These are phyloP conservation scores for Anoplolepis gracilipes DNA, from an alignment of 1,140 invertebrate genomes.

Conservation along the genomic window DNA sequence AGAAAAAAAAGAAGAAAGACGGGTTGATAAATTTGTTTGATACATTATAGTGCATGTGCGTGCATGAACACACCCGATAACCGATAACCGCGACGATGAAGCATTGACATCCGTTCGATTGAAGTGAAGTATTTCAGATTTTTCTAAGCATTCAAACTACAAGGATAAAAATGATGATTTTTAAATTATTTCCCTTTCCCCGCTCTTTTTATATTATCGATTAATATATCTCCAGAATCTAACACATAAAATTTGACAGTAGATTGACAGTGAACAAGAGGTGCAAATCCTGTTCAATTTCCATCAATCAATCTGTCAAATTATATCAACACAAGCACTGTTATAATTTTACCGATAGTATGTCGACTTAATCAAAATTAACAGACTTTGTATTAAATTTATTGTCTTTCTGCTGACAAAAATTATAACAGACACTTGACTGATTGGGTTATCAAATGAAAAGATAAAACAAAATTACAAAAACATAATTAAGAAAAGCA, in stretches of 20 bases:
- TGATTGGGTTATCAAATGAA: not conserved
- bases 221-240: not conserved
- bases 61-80: conserved; percentile 38
- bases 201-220: no score
- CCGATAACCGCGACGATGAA: conserved; percentile 55
- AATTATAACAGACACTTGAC: no score
- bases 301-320: no score
- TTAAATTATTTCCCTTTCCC: not conserved
- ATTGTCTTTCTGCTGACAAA: no score
- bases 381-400: no score
- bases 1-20: conserved; percentile 26
- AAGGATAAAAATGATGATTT: not conserved
- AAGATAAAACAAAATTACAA: not conserved
- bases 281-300: no score
- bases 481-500: not conserved
- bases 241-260: no score
- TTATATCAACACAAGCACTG: no score
- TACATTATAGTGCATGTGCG: not conserved
- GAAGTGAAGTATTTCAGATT: not conserved
- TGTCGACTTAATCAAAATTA: no score
- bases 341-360: no score
- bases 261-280: no score
- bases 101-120: conserved; percentile 54
- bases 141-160: not conserved
- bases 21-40: conserved; percentile 54